phyloP scores from a whole-genome alignment of 1,140 invertebrate genomes.

The Anthonomus grandis region DNA sequence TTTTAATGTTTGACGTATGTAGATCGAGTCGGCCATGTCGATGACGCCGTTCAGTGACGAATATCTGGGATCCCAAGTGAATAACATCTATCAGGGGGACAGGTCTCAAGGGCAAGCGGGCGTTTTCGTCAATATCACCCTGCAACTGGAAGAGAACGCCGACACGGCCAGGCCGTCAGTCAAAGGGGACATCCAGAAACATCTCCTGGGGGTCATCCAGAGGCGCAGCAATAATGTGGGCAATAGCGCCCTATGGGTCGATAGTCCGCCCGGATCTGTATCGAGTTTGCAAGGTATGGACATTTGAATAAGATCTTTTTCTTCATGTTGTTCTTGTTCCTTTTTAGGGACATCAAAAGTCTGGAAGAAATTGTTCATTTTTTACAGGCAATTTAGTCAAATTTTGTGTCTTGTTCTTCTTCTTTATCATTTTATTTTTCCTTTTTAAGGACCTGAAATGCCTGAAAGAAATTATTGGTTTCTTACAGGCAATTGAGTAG shows the following conservation, averaged over 20 bases:
- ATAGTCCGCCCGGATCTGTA: slow-evolving; percentile 63
- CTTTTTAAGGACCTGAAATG: too few relatives aligned
- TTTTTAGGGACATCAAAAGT: too few relatives aligned
- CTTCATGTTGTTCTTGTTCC: too few relatives aligned
- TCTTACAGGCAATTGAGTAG: too few relatives aligned
- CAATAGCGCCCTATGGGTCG: slow-evolving; percentile 78
- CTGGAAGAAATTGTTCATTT: too few relatives aligned
- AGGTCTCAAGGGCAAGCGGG: slow-evolving; percentile 62
- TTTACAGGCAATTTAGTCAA: too few relatives aligned
- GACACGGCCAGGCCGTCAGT: slow-evolving; percentile 66
- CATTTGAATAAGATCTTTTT: too few relatives aligned
- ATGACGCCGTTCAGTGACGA: slow-evolving; percentile 86
- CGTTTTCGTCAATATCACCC: slow-evolving; percentile 80
- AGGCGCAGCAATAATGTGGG: slow-evolving; percentile 81
- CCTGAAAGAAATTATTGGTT: too few relatives aligned
- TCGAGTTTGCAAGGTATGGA: slow-evolving; percentile 47
- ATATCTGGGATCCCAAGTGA: slow-evolving; percentile 76
- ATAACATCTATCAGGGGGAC: slow-evolving; percentile 75
- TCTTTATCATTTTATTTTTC: too few relatives aligned
- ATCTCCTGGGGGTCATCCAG: slow-evolving; percentile 79
- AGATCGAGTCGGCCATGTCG: slow-evolving; percentile 85
- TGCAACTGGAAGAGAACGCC: slow-evolving; percentile 68
- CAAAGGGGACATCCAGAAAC: slow-evolving; percentile 73
- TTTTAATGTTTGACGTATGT: slow-evolving; percentile 24
- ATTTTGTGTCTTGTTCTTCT: too few relatives aligned